phyloP scores from a whole-genome alignment of 1,140 invertebrate species.

The Heliothis virescens region DNA sequence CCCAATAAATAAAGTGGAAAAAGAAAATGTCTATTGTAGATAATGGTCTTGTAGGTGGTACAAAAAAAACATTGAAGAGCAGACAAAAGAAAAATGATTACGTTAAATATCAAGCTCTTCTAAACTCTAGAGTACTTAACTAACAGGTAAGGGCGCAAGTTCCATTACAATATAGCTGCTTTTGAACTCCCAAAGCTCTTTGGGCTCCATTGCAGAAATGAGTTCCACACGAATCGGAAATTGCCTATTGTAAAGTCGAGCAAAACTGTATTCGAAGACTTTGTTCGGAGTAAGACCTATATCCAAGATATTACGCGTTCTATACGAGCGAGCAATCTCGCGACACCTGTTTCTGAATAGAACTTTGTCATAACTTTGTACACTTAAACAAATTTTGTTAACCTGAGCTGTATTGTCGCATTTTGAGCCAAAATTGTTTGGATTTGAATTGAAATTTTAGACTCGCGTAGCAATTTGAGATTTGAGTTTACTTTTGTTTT shows the following conservation, averaged over 20 bases:
- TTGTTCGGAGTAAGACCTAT: constrained; percentile 8
- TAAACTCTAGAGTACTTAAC: neutral
- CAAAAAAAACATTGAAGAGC: no score
- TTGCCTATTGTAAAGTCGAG: constrained; percentile 42
- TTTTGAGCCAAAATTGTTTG: neutral
- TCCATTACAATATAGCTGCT: neutral
- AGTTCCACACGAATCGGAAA: constrained; percentile 40
- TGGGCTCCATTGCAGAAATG: constrained; percentile 28
- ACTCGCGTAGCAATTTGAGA: neutral
- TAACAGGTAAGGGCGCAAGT: neutral
- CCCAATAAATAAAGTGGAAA: no score
- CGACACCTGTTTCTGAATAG: constrained; percentile 28
- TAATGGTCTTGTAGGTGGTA: no score
- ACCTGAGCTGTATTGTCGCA: constrained; percentile 4
- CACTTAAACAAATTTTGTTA: constrained; percentile 30
- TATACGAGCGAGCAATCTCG: constrained; percentile 9
- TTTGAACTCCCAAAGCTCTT: constrained; percentile 17
- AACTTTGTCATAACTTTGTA: constrained; percentile 31
- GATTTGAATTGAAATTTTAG: neutral
- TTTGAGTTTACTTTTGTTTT: neutral
- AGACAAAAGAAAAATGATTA: no score
- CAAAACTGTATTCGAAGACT: constrained; percentile 31
- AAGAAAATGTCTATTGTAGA: no score
- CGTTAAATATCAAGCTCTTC: no score
- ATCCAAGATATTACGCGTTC: constrained; percentile 30